Base-by-base conservation (phyloP, 2,113 vertebrate genomes). In the Phalacrocorax aristotelis region DNA sequence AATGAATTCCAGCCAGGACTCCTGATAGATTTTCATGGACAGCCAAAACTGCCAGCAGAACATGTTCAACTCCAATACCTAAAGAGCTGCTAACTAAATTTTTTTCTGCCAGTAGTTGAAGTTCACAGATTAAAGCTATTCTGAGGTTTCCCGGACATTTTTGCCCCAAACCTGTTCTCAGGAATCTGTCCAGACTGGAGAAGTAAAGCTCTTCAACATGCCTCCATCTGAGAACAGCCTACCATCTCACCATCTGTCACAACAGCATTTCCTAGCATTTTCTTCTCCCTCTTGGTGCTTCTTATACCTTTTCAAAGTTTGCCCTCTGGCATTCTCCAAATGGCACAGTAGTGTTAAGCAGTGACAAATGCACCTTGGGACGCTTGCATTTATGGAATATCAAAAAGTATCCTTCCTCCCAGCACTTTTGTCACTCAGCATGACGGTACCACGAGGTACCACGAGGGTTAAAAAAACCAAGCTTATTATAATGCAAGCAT, bases 241-340 rank as follows among this genome's bases (percentile, higher is more conserved):
- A 89, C 87, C 49, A 87, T 76, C 81, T 82, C 77, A 82, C 83
- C 81, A 95, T 84, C 81, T 94, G 83, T 93, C 84, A 87, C 72
- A 82, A 72, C 77, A 82, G 69, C 38, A 71, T 69, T 79, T 94
- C 58, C 60, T 94, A 89, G 78, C 42, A 48, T 88, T 81, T 95
- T 94, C 42, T 91, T 91, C 76, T 95, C 83, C 51, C 54, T 90
- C 60, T 95, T 84, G 51, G 52, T 84, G 20, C 20, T 89, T 92
- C 87, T 92, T 72, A 61, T 55, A 14, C 34, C 40, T 83, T 85
- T 78, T 78, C 55, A 89, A 78, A 81, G 25, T 91, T 94, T 89
- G 42, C 48, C 89, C 91, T 89, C 91, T 91, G 69, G 81, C 70
- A 94, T 82, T 89, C 69, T 84, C 48, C 64, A 84, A 91, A 82